Conservation (phyloP, 2,797 vertebrate species). For the Poecilia gillii region DNA sequence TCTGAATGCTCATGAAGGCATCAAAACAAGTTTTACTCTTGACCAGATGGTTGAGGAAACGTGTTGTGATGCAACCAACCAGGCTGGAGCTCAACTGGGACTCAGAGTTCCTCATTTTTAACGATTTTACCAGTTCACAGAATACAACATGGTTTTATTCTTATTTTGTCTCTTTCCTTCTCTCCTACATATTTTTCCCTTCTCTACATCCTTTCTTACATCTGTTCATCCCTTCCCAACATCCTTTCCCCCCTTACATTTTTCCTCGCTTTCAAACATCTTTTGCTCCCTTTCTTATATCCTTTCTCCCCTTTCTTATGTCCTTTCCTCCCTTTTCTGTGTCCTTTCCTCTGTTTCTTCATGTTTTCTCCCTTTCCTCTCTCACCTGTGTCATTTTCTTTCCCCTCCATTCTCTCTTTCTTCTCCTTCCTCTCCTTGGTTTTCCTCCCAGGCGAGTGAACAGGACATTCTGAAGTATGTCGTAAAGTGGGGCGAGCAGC, state of each 20-base stretch:
- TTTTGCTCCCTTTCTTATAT: too few relatives aligned
- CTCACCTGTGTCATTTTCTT: background rate
- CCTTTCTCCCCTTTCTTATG: too few relatives aligned
- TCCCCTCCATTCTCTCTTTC: background rate
- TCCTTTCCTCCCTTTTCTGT: background rate
- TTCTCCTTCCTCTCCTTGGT: slow-evolving; percentile 32
- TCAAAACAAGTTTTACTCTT: slow-evolving; percentile 37
- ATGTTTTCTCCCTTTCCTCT: slow-evolving; percentile 4
- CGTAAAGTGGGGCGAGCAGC: slow-evolving; percentile 98
- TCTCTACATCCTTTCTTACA: background rate
- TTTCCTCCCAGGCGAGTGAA: slow-evolving; percentile 91
- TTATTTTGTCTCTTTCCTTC: background rate
- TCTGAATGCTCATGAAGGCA: slow-evolving; percentile 48
- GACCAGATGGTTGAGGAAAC: slow-evolving; percentile 62
- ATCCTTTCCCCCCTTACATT: background rate
- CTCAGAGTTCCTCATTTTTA: slow-evolving; percentile 37
- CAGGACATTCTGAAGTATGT: slow-evolving; percentile 99
- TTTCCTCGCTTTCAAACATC: too few relatives aligned
- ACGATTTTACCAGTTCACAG: slow-evolving; percentile 30
- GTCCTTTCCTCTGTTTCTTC: slow-evolving; percentile 13
- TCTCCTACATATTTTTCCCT: background rate
- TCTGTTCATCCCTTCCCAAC: background rate
- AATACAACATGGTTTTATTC: slow-evolving; percentile 52
- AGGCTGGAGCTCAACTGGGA: slow-evolving; percentile 14
- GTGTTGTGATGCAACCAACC: slow-evolving; percentile 48